Evolutionary conservation across 2,888 invertebrate species (phyloP).

Genomic region (Tetragnatha montana): DNA sequence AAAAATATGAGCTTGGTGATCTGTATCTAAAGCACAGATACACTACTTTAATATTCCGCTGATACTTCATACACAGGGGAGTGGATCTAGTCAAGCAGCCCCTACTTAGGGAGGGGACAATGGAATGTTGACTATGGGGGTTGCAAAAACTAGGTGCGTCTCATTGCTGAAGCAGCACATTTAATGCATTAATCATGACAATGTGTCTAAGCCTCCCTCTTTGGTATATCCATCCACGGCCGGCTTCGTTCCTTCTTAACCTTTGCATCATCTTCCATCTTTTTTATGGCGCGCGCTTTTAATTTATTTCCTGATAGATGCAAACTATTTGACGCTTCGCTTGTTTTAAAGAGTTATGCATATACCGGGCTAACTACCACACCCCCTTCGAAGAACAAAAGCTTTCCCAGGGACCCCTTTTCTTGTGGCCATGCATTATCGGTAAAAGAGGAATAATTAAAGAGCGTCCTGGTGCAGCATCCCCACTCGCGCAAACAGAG

Average conservation of each 20-base stretch:
- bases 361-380: slow-evolving; percentile 62
- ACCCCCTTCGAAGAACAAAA: slow-evolving; percentile 51
- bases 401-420: slow-evolving; percentile 44
- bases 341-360: slow-evolving; percentile 63
- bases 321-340: slow-evolving; percentile 53
- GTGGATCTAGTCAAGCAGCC: slow-evolving; percentile 69
- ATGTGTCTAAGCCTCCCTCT: slow-evolving; percentile 66
- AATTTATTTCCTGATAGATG: slow-evolving; percentile 68
- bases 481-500: slow-evolving; percentile 19
- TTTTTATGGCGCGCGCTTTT: slow-evolving; percentile 47
- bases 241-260: slow-evolving; percentile 63
- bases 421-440: slow-evolving; percentile 38
- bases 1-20: slow-evolving; percentile 63
- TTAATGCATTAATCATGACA: slow-evolving; percentile 69
- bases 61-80: slow-evolving; percentile 58
- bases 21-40: slow-evolving; percentile 66
- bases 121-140: slow-evolving; percentile 67
- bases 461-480: slow-evolving; percentile 35
- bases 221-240: slow-evolving; percentile 39
- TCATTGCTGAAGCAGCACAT: slow-evolving; percentile 68
- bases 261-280: slow-evolving; percentile 40
- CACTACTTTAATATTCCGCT: slow-evolving; percentile 68
- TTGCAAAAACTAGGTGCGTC: slow-evolving; percentile 69
- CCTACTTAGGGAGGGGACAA: slow-evolving; percentile 67
- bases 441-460: slow-evolving; percentile 58